Conservation (phyloP, 2,888 invertebrate genomes). For the Apamea crenata region DNA sequence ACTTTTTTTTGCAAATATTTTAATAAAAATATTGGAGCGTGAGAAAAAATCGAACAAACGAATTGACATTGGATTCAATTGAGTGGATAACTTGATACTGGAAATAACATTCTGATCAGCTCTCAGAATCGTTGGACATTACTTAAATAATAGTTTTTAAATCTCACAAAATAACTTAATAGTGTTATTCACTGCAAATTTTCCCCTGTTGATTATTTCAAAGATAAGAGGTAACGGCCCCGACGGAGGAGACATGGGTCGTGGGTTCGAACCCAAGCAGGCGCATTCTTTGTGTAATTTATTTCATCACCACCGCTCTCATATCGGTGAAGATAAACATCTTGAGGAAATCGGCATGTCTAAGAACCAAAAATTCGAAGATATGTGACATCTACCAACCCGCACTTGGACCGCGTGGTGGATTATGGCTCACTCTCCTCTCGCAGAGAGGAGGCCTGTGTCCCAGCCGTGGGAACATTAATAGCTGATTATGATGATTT, state of each 20-base stretch:
- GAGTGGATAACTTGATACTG: neutral
- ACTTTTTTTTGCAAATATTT: neutral
- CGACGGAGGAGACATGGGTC: neutral
- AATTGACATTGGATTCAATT: slow-evolving; percentile 39
- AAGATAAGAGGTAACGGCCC: neutral
- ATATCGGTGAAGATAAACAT: neutral
- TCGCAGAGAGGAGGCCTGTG: neutral
- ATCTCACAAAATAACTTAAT: neutral
- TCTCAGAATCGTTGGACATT: neutral
- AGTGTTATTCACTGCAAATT: neutral
- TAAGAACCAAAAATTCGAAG: neutral
- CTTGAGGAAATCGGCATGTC: neutral
- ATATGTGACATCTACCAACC: neutral
- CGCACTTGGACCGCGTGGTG: neutral
- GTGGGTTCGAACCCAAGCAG: neutral
- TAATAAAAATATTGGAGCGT: slow-evolving; percentile 28
- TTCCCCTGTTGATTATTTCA: neutral
- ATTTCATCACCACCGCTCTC: neutral
- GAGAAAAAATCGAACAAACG: slow-evolving; percentile 3
- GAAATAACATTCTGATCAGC: neutral
- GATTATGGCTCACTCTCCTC: neutral
- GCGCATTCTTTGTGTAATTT: neutral
- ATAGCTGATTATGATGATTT: neutral
- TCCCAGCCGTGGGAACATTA: neutral
- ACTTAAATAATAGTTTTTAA: neutral